Evolutionary conservation across 2,888 invertebrate species (phyloP), one percentile per base, ranked within the genome.

Genomic region (Pheosia gnoma): DNA sequence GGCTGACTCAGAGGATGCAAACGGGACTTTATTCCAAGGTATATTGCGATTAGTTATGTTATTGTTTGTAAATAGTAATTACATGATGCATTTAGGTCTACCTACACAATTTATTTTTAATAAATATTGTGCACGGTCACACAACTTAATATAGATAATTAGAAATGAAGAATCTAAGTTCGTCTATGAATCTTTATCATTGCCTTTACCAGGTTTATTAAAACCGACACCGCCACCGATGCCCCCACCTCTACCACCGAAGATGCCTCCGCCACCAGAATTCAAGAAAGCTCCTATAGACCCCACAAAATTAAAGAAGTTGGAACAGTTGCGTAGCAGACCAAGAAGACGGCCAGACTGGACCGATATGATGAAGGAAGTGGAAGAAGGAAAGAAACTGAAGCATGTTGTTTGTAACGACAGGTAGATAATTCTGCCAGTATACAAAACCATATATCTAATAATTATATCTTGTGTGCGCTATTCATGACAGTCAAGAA

Each of bases 321-420:
- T 98, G 65, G 97, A 98, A 65, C 94, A 95, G 75, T 94, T 98
- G 36, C 96, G 95, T 89, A 95, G 96, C 74, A 94, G 97, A 74
- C 97, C 98, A 0, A 94, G 97, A 71, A 96, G 94, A 81, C 95
- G 98, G 72, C 98, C 98, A 0, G 98, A 98, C 84, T 98, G 98
- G 98, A 96, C 95, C 13, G 95, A 96, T 77, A 96, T 98, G 96
- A 97, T 98, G 96, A 97, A 98, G 86, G 98, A 98, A 86, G 97
- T 98, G n/a, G 97, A 98, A 83, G 93, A 95, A 70, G 97, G 97
- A 58, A 96, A 87, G 79, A 96, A 96, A 82, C 90, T 98, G 70
- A 96, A 95, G 80, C 96, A 98, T 81, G 97, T 98, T 57, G 95
- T 96, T 77, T 97, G 97, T 87, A 98, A 98, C 87, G 98, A 98